These are phyloP conservation scores for Lapara coniferarum DNA, from an alignment of 2,888 invertebrate species.

Conservation along the genomic window DNA sequence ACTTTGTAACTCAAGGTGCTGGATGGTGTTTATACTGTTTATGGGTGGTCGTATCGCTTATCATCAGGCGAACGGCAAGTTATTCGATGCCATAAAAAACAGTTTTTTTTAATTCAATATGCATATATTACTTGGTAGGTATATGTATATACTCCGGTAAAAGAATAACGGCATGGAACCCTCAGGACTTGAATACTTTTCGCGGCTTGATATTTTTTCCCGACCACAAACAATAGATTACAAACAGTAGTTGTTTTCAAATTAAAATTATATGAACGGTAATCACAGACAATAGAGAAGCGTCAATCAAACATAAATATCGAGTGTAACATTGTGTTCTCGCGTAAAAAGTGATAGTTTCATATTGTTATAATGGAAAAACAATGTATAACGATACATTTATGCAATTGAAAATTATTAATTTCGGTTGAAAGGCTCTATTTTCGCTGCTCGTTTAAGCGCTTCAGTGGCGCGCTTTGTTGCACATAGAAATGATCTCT, in stretches of 20 bases:
- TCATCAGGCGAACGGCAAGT: no score
- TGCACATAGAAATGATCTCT: background rate
- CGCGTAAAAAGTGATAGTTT: slow-evolving; percentile 28
- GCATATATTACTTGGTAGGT: no score
- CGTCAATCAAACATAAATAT: slow-evolving; percentile 27
- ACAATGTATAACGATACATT: slow-evolving; percentile 10
- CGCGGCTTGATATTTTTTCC: background rate
- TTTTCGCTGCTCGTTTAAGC: slow-evolving; percentile 58
- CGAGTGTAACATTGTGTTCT: slow-evolving; percentile 29
- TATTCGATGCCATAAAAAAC: no score
- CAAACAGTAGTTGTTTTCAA: slow-evolving; percentile 15
- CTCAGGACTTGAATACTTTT: background rate
- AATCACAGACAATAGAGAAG: slow-evolving; percentile 15
- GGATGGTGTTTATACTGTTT: no score
- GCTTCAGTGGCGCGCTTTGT: slow-evolving; percentile 15
- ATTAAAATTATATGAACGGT: slow-evolving; percentile 13
- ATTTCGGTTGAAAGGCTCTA: slow-evolving; percentile 57
- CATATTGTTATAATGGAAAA: slow-evolving; percentile 31
- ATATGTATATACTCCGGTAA: background rate
- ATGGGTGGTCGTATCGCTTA: no score
- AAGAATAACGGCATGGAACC: background rate
- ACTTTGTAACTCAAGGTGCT: no score
- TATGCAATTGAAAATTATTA: slow-evolving; percentile 72
- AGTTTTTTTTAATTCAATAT: no score
- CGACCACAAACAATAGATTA: slow-evolving; percentile 3